phyloP scores from a whole-genome alignment of 53 echinoderm and acorn worm genomes.

The Stichopus horrens region DNA sequence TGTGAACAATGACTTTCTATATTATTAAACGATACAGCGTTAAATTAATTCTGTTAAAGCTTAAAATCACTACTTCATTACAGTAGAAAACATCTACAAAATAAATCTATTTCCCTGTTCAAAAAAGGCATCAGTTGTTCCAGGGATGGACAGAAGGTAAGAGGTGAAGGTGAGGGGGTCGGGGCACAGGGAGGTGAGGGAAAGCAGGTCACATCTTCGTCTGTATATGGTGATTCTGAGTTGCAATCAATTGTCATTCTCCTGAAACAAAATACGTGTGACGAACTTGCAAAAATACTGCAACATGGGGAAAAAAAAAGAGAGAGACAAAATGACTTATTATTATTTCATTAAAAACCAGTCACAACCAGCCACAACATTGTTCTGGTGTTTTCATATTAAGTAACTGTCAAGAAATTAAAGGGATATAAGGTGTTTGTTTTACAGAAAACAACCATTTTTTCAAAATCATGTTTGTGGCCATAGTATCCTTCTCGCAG shows the following conservation, averaged over 20 bases:
- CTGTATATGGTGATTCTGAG: not conserved
- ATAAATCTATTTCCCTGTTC: conserved; percentile 23
- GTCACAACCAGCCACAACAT: too few relatives aligned
- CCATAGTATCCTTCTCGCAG: too few relatives aligned
- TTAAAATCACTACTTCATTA: conserved; percentile 26
- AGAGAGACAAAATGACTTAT: too few relatives aligned
- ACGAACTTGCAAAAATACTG: too few relatives aligned
- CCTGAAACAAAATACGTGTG: not conserved
- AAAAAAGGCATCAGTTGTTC: conserved; percentile 40
- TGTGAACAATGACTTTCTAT: not conserved
- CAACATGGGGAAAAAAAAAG: too few relatives aligned
- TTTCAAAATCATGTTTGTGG: too few relatives aligned
- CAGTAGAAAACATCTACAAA: conserved; percentile 26
- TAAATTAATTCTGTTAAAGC: not conserved
- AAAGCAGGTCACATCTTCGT: not conserved
- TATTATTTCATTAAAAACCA: too few relatives aligned
- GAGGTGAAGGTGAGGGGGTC: not conserved
- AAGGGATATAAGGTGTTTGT: too few relatives aligned
- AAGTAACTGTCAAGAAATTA: too few relatives aligned
- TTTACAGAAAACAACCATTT: too few relatives aligned
- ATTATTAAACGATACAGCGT: not conserved
- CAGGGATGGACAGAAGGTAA: conserved; percentile 14
- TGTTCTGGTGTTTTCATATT: too few relatives aligned
- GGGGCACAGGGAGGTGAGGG: not conserved
- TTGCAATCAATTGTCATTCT: not conserved